A percentile compares a stretch with the other conserved stretches of the same genome.
Conservation (phyloP, 30 jellyfish, hydroid and myxozoan species). For the Mastigias papua region DNA sequence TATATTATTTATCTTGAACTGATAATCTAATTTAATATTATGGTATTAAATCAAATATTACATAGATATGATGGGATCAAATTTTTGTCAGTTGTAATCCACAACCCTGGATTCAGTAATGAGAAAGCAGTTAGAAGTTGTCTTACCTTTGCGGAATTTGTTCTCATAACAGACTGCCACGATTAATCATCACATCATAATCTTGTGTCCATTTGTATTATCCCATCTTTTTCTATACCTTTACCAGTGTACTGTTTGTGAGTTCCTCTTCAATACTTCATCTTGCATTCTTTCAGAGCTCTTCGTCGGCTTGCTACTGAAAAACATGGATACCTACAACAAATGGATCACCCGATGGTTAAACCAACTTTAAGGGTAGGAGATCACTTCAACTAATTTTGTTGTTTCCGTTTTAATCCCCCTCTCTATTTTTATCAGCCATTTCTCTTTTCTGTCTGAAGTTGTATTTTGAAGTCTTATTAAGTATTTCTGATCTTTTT, state of each 20-base stretch:
- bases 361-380: conserved; percentile 87
- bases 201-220: too few relatives aligned
- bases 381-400: background rate
- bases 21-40: background rate
- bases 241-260: too few relatives aligned
- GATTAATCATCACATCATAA: too few relatives aligned
- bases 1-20: background rate
- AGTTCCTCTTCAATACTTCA: background rate
- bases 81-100: too few relatives aligned
- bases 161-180: too few relatives aligned
- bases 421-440: background rate
- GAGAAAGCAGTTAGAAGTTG: too few relatives aligned
- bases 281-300: conserved; percentile 28
- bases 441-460: background rate
- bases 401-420: background rate
- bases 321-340: conserved; percentile 80
- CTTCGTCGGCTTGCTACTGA: conserved; percentile 76
- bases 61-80: too few relatives aligned
- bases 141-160: too few relatives aligned
- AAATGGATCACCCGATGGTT: conserved; percentile 79
- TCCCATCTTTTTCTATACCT: too few relatives aligned
- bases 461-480: background rate
- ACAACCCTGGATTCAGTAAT: too few relatives aligned
- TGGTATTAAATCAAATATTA: too few relatives aligned
- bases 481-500: background rate